These are phyloP conservation scores for Scaptomyza montana DNA, from an alignment of 1,140 invertebrate genomes.

Conservation along the genomic window DNA sequence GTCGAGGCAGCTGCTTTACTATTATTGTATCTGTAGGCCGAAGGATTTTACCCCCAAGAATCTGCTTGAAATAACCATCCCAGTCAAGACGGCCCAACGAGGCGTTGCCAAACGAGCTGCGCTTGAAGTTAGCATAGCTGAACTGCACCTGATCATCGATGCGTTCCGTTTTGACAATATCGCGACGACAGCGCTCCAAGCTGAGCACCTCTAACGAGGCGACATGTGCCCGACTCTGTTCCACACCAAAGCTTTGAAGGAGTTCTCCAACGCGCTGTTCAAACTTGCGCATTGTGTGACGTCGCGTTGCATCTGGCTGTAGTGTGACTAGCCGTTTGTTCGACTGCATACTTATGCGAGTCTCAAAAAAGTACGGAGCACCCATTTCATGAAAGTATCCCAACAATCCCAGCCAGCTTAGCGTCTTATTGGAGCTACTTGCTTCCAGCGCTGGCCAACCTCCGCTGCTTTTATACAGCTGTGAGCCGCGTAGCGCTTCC, in stretches of 20 bases:
- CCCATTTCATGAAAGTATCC: constrained; percentile 71
- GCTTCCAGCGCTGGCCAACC: constrained; percentile 73
- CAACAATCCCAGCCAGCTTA: constrained; percentile 60
- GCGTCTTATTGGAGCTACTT: constrained; percentile 23
- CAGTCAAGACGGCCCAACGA: constrained; percentile 58
- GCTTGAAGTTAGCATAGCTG: constrained; percentile 71
- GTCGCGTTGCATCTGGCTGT: constrained; percentile 54
- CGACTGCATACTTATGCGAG: constrained; percentile 63
- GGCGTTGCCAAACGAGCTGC: constrained; percentile 51
- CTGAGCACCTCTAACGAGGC: constrained; percentile 71
- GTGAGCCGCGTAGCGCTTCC: constrained; percentile 56
- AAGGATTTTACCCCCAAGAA: constrained; percentile 66
- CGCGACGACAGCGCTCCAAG: constrained; percentile 70
- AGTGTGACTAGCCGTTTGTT: constrained; percentile 65
- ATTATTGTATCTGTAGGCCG: constrained; percentile 60
- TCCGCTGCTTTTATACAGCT: constrained; percentile 59
- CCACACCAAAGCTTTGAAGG: constrained; percentile 60
- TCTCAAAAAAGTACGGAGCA: constrained; percentile 66
- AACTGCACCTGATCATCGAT: constrained; percentile 68
- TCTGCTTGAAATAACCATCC: constrained; percentile 67
- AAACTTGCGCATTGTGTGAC: constrained; percentile 67
- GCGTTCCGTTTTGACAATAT: constrained; percentile 61
- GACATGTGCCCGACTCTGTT: constrained; percentile 67
- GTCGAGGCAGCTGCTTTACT: constrained; percentile 62
- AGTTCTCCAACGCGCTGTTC: constrained; percentile 72